Conservation (phyloP, 2,888 invertebrate genomes). For the Cyclophora albipunctata region DNA sequence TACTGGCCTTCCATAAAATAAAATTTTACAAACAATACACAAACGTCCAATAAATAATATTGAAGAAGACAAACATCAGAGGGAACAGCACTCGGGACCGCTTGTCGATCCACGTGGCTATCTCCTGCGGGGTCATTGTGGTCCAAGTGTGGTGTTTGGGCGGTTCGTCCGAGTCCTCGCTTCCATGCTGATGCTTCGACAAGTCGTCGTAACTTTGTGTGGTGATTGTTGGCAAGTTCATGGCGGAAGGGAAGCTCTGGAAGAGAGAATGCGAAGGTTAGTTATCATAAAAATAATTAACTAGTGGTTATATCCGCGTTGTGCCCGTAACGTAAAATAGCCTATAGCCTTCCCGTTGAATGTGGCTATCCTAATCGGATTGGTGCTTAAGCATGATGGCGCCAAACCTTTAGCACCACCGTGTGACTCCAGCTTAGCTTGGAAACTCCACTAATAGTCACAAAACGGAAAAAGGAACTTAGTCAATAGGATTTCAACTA, state of each 20-base stretch:
- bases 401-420: too few relatives aligned
- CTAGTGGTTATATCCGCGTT: not conserved
- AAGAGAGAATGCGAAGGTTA: slow-evolving; percentile 18
- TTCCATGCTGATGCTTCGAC: slow-evolving; percentile 43
- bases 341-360: too few relatives aligned
- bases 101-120: slow-evolving; percentile 90
- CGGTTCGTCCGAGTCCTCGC: slow-evolving; percentile 54
- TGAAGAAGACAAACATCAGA: slow-evolving; percentile 84
- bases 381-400: too few relatives aligned
- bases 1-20: too few relatives aligned
- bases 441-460: too few relatives aligned
- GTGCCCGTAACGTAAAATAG: too few relatives aligned
- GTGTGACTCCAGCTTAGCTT: too few relatives aligned
- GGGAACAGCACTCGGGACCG: slow-evolving; percentile 87
- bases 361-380: too few relatives aligned
- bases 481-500: too few relatives aligned
- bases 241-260: slow-evolving; percentile 79
- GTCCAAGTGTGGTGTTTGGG: slow-evolving; percentile 77
- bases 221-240: slow-evolving; percentile 81
- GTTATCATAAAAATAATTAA: not conserved
- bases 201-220: slow-evolving; percentile 80
- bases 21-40: slow-evolving; percentile 72
- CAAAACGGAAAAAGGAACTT: too few relatives aligned
- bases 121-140: slow-evolving; percentile 91
- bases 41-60: slow-evolving; percentile 86